Percentiles rank a stretch among this genome's conserved stretches.
Conservation (phyloP, 2,113 vertebrate genomes). For the Odocoileus hemionus region DNA sequence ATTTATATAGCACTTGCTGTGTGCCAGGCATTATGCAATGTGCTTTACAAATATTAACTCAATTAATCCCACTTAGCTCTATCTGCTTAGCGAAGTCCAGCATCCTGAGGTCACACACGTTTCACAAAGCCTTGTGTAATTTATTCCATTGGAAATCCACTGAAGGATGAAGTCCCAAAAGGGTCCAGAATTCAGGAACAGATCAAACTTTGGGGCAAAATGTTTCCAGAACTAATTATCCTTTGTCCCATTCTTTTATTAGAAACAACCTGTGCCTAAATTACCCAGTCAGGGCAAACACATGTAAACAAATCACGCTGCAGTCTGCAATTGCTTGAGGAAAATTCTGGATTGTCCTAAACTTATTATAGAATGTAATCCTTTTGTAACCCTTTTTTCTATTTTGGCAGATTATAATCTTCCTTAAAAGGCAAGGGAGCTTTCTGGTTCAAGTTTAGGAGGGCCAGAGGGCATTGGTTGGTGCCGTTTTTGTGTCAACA, state of each 20-base stretch:
- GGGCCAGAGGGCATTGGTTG: constrained; percentile 42
- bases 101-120: constrained; percentile 15
- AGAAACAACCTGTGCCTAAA: constrained; percentile 55
- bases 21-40: constrained; percentile 53
- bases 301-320: constrained; percentile 50
- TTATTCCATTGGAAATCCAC: constrained; percentile 35
- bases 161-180: not conserved
- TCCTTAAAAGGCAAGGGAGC: constrained; percentile 56
- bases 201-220: constrained; percentile 21
- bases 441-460: constrained; percentile 52
- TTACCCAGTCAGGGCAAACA: constrained; percentile 34
- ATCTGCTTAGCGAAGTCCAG: constrained; percentile 40
- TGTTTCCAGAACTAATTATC: constrained; percentile 30
- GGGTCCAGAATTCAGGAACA: constrained; percentile 5
- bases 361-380: constrained; percentile 67
- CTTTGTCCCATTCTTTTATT: constrained; percentile 40
- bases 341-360: constrained; percentile 59
- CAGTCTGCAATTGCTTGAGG: constrained; percentile 54
- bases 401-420: constrained; percentile 63
- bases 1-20: constrained; percentile 28
- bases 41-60: constrained; percentile 57
- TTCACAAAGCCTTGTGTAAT: constrained; percentile 28
- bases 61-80: constrained; percentile 46
- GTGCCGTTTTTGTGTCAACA: constrained; percentile 49
- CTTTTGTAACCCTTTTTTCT: constrained; percentile 46